phyloP scores from a whole-genome alignment of 2,888 invertebrate genomes.

The Antitype chi region DNA sequence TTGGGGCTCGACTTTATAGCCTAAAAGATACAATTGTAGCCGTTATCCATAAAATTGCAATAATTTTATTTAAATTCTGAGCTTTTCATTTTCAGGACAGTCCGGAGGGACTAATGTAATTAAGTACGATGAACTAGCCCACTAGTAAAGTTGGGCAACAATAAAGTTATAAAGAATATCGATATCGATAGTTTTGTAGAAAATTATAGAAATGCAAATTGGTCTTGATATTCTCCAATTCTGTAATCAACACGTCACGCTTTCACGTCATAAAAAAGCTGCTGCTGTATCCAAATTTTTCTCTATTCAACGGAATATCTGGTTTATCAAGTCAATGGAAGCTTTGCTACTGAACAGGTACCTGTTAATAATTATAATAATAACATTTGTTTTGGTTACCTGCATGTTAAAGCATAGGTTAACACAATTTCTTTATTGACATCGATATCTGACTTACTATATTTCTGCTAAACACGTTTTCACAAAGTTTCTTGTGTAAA shows the following conservation, averaged over 20 bases:
- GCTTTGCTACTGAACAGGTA: background rate
- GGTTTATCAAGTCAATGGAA: background rate
- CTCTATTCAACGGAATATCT: background rate
- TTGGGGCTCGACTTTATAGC: slow-evolving; percentile 35
- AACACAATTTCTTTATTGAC: background rate
- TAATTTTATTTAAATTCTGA: slow-evolving; percentile 71
- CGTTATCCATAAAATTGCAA: slow-evolving; percentile 60
- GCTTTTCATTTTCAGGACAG: slow-evolving; percentile 71
- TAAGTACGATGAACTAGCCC: slow-evolving; percentile 77
- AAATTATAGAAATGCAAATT: background rate
- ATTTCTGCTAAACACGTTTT: background rate
- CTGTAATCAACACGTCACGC: background rate
- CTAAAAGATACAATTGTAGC: slow-evolving; percentile 46
- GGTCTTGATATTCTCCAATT: background rate
- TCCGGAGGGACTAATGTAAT: slow-evolving; percentile 80
- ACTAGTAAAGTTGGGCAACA: slow-evolving; percentile 25
- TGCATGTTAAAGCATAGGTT: background rate
- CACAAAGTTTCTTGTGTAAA: background rate
- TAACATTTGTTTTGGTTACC: background rate
- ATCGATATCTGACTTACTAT: background rate
- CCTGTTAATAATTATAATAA: background rate
- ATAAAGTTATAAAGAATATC: background rate
- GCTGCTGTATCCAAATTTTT: background rate
- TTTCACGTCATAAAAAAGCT: background rate
- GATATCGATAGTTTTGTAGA: slow-evolving; percentile 23